These are phyloP conservation scores for Dicycla oo DNA, from an alignment of 2,888 invertebrate genomes.

Conservation along the genomic window DNA sequence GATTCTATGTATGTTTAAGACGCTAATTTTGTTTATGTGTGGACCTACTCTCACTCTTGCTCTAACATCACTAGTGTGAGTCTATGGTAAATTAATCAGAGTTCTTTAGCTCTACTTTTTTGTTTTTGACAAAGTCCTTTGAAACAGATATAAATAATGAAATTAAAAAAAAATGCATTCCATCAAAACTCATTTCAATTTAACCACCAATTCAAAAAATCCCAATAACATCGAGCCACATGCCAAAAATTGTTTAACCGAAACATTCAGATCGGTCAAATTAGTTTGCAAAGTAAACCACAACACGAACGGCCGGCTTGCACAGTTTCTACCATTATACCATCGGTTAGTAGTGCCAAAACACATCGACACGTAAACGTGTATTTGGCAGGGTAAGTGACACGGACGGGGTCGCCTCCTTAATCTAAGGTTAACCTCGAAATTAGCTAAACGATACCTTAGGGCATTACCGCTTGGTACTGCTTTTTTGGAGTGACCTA, in stretches of 20 bases:
- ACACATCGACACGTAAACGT: conserved; percentile 48
- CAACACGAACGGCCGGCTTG: conserved; percentile 34
- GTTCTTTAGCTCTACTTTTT: not conserved
- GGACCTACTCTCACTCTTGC: not conserved
- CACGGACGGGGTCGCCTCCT: conserved; percentile 37
- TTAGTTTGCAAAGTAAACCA: conserved; percentile 54
- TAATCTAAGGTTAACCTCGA: conserved; percentile 59
- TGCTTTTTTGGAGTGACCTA: conserved; percentile 37
- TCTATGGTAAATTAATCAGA: not conserved
- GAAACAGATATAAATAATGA: not conserved
- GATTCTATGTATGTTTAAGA: not conserved
- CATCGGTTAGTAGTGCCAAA: conserved; percentile 60
- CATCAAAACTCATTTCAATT: conserved; percentile 16
- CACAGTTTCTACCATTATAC: conserved; percentile 30
- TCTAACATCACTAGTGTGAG: not conserved
- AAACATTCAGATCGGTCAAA: conserved; percentile 58
- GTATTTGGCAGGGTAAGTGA: conserved; percentile 58
- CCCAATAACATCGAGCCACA: conserved; percentile 1
- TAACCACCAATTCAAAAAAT: conserved; percentile 11
- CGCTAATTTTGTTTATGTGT: not conserved
- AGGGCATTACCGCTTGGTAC: conserved; percentile 47
- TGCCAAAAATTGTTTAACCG: conserved; percentile 43
- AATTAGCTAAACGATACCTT: conserved; percentile 60
- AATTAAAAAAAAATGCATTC: not conserved
- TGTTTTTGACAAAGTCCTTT: not conserved